Conservation (phyloP, 2,113 vertebrate genomes). For the Nerophis ophidion region DNA sequence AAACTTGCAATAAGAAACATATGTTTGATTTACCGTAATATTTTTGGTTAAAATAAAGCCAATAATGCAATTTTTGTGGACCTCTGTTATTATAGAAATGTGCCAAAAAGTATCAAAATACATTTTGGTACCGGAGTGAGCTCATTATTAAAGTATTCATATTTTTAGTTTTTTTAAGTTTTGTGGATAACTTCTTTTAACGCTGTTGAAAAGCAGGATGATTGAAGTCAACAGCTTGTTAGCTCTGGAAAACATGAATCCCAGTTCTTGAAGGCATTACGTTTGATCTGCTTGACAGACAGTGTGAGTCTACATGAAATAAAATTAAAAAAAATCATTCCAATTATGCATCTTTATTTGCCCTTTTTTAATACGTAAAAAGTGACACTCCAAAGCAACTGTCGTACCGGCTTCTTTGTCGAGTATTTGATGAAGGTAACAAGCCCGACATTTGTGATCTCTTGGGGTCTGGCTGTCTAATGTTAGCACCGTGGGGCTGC, state of each 20-base stretch:
- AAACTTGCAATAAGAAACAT: too few species aligned
- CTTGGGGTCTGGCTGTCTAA: not conserved
- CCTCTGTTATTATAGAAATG: too few species aligned
- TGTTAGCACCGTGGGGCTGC: not conserved
- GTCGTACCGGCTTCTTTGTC: not conserved
- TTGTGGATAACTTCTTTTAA: not conserved
- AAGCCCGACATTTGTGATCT: conserved; percentile 3
- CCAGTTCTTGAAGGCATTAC: not conserved
- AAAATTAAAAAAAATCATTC: not conserved
- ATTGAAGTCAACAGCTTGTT: too few species aligned
- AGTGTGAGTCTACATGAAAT: not conserved
- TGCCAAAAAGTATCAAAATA: too few species aligned
- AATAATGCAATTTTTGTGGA: too few species aligned
- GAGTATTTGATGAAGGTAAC: not conserved
- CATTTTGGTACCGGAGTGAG: too few species aligned
- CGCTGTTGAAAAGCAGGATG: not conserved
- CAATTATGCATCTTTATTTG: not conserved
- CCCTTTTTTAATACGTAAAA: not conserved
- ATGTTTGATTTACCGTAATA: too few species aligned
- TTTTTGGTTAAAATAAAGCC: too few species aligned
- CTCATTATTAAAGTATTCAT: too few species aligned
- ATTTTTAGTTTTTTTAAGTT: not conserved
- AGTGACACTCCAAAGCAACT: conserved; percentile 1
- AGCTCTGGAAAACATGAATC: not conserved
- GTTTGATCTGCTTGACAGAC: not conserved